These are phyloP conservation scores for Hycleus phaleratus DNA, from an alignment of 1,140 invertebrate species.

Conservation along the genomic window DNA sequence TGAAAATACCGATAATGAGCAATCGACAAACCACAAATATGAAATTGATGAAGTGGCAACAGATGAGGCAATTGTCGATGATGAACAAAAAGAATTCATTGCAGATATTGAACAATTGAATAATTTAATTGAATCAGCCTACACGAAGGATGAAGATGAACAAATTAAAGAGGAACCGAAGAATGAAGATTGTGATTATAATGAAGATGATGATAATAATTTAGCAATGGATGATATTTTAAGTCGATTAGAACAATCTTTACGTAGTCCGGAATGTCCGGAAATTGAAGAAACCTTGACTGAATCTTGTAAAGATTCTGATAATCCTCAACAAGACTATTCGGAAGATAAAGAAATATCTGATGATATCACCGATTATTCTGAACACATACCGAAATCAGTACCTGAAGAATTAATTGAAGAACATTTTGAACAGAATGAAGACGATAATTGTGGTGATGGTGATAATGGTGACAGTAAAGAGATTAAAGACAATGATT, in stretches of 20 bases:
- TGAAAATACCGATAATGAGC: neutral
- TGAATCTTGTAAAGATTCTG: no score
- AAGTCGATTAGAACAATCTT: constrained; percentile 47
- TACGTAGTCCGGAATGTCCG: constrained; percentile 45
- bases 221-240: constrained; percentile 52
- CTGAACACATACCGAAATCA: constrained; percentile 1
- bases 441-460: constrained; percentile 8
- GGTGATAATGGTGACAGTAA: neutral
- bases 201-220: constrained; percentile 52
- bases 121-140: constrained; percentile 26
- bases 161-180: constrained; percentile 8
- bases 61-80: neutral
- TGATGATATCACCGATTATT: constrained; percentile 15
- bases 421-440: constrained; percentile 17
- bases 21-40: constrained; percentile 3
- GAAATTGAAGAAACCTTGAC: neutral
- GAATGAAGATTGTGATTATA: constrained; percentile 44
- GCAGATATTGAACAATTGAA: constrained; percentile 28
- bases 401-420: constrained; percentile 19
- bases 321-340: neutral
- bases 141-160: neutral
- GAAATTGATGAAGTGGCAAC: neutral
- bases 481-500: neutral
- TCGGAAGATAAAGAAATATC: constrained; percentile 18
- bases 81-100: constrained; percentile 25